Evolutionary conservation across 2,113 vertebrate genomes (phyloP).

Genomic region (Paratilapia polleni): DNA sequence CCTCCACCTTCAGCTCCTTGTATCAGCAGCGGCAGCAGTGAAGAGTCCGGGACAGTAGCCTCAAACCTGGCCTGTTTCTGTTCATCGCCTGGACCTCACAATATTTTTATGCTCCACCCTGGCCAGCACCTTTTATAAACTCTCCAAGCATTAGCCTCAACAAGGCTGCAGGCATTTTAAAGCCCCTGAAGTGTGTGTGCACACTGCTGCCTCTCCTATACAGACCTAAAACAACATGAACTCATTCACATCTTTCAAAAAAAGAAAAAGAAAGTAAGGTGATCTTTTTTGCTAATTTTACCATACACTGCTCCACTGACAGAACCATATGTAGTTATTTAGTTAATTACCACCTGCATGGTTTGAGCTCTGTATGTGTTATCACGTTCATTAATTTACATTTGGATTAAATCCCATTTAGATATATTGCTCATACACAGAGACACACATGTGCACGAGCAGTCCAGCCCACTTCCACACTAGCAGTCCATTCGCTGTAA

Average conservation of each 20-base stretch:
- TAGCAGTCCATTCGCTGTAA: slow-evolving; percentile 58
- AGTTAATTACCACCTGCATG: slow-evolving; percentile 27
- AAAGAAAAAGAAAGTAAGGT: background rate
- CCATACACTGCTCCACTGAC: background rate
- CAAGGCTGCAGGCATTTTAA: slow-evolving; percentile 29
- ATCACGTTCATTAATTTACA: slow-evolving; percentile 35
- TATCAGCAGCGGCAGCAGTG: slow-evolving; percentile 25
- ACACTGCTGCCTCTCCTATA: background rate
- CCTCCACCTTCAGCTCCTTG: slow-evolving; percentile 52
- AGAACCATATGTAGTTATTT: slow-evolving; percentile 2
- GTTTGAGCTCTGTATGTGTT: slow-evolving; percentile 13
- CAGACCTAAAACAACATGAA: slow-evolving; percentile 15
- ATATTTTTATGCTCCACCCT: slow-evolving; percentile 5
- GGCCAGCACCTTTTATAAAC: background rate
- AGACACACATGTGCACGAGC: background rate
- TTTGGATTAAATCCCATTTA: slow-evolving; percentile 23
- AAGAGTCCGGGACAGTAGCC: slow-evolving; percentile 14
- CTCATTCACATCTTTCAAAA: slow-evolving; percentile 14
- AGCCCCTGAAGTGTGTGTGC: background rate
- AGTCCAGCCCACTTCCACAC: slow-evolving; percentile 30
- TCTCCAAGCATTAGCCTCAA: background rate
- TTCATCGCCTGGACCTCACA: slow-evolving; percentile 16
- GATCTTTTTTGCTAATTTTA: slow-evolving; percentile 6
- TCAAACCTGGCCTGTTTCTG: slow-evolving; percentile 11
- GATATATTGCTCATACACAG: background rate